Conservation (phyloP, 2,113 vertebrate species). For the Psettodes erumei region DNA sequence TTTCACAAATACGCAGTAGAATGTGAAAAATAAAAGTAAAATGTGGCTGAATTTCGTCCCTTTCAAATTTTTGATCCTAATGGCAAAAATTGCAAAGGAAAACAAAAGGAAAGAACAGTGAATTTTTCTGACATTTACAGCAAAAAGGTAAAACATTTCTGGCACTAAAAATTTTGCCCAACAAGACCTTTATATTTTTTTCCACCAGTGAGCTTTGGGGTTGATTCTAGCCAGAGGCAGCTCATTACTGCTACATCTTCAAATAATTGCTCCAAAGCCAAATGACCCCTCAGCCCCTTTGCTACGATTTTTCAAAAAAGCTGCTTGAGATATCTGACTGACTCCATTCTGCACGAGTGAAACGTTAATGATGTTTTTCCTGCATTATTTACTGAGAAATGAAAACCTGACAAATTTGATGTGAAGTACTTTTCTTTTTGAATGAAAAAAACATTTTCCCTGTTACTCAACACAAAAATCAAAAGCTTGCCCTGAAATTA, state of each 20-base stretch:
- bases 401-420: too few species aligned
- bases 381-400: not conserved
- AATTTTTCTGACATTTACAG: conserved; percentile 17
- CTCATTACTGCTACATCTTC: conserved; percentile 47
- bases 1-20: not conserved
- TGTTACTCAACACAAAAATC: not conserved
- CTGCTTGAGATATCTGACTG: conserved; percentile 9
- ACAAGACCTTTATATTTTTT: conserved; percentile 2
- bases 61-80: not conserved
- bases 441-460: not conserved
- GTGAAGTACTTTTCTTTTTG: too few species aligned
- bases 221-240: conserved; percentile 44
- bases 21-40: not conserved
- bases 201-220: conserved; percentile 1
- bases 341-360: not conserved
- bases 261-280: conserved; percentile 43
- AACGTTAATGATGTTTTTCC: conserved; percentile 4
- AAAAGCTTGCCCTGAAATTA: not conserved
- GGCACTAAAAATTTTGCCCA: not conserved
- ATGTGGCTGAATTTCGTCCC: not conserved
- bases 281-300: conserved; percentile 22
- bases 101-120: not conserved
- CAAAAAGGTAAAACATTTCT: not conserved
- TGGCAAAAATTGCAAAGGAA: not conserved
- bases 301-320: not conserved